A percentile compares a stretch with the other conserved stretches of the same genome.
Evolutionary conservation across 2,113 vertebrate genomes (phyloP).

Genomic region (Vicugna pacos): DNA sequence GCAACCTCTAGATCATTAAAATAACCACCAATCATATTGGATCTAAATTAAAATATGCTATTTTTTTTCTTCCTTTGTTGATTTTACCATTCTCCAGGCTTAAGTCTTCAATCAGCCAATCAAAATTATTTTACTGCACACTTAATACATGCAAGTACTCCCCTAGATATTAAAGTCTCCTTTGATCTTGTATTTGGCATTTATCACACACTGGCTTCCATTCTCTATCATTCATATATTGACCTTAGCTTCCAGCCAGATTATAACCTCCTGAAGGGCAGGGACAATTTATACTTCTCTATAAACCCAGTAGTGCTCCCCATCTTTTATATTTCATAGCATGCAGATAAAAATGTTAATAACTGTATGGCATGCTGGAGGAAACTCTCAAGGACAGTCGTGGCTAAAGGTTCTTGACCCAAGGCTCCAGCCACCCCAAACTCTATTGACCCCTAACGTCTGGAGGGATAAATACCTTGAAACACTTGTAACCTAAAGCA

Average conservation of each 20-base stretch:
- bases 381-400: neutral
- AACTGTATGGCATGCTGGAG: neutral
- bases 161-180: neutral
- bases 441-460: neutral
- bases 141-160: neutral
- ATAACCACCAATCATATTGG: neutral
- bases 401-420: neutral
- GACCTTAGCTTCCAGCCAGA: neutral
- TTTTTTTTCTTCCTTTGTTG: conserved; percentile 70
- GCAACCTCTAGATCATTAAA: conserved; percentile 52
- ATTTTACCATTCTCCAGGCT: conserved; percentile 39
- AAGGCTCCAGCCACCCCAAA: neutral
- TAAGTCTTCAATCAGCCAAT: conserved; percentile 21
- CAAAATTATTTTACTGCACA: neutral
- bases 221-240: neutral
- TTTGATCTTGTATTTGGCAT: neutral
- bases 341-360: neutral
- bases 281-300: neutral
- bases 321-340: conserved; percentile 18
- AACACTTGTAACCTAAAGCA: neutral
- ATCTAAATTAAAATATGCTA: conserved; percentile 73
- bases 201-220: neutral
- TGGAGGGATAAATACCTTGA: neutral
- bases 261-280: neutral
- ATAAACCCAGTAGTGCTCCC: neutral